These are phyloP conservation scores for Sisor rabdophorus DNA, from an alignment of 2,113 vertebrate species.

Conservation along the genomic window DNA sequence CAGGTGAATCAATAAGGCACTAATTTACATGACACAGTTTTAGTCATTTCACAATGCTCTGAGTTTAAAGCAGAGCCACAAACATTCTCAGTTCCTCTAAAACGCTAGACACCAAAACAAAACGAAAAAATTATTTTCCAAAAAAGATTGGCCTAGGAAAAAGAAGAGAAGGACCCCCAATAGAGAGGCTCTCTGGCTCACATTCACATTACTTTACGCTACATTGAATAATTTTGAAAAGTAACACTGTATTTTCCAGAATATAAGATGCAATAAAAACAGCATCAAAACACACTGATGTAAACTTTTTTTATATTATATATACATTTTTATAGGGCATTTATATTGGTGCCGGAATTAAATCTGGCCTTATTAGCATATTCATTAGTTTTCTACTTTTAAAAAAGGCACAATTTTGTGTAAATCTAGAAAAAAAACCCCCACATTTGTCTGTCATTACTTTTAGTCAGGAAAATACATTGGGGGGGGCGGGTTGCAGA, in stretches of 20 bases:
- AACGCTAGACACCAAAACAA: background rate
- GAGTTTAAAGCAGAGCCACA: background rate
- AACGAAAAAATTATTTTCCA: background rate
- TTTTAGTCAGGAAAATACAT: background rate
- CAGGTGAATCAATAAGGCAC: background rate
- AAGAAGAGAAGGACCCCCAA: background rate
- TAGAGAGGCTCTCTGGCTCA: background rate
- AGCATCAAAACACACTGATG: background rate
- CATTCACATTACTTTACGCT: background rate
- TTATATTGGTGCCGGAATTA: background rate
- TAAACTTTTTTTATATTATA: no score
- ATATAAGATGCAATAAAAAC: background rate
- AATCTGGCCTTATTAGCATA: background rate
- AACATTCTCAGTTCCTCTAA: background rate
- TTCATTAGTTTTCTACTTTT: background rate
- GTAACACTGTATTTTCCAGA: constrained; percentile 5
- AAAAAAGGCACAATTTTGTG: no score
- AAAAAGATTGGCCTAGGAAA: background rate
- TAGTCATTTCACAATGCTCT: background rate
- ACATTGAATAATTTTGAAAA: background rate
- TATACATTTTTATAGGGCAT: no score
- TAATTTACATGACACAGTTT: background rate
- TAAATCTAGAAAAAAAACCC: background rate
- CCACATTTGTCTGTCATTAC: no score
- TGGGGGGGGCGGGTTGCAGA: no score